Percentiles rank a stretch among this genome's conserved stretches.
These are phyloP conservation scores for Mycetomoellerius zeteki DNA, from an alignment of 1,140 invertebrate species.

Conservation along the genomic window DNA sequence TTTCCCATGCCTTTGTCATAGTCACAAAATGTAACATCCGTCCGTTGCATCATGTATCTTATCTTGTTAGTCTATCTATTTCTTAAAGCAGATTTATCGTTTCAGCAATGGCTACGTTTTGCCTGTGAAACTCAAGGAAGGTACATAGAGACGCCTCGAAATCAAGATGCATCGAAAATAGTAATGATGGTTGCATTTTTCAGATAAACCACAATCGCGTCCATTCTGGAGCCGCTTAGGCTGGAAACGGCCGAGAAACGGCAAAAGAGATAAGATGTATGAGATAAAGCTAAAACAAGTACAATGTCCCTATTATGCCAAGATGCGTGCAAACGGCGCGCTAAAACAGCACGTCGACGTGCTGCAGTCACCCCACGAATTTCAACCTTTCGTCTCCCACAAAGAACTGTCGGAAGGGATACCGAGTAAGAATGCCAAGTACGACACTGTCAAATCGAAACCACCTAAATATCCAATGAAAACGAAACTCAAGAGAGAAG, in stretches of 20 bases:
- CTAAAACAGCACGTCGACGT: neutral
- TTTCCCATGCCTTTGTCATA: constrained; percentile 66
- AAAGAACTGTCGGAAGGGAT: constrained; percentile 78
- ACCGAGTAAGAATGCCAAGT: constrained; percentile 59
- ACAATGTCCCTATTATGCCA: constrained; percentile 68
- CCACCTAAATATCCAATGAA: constrained; percentile 13
- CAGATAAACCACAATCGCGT: constrained; percentile 28
- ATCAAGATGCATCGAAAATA: neutral
- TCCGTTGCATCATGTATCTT: neutral
- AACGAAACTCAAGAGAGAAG: constrained; percentile 40
- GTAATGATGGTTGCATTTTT: neutral
- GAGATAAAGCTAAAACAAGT: constrained; percentile 73
- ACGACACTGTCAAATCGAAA: neutral
- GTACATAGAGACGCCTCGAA: constrained; percentile 50
- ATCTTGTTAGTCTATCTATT: constrained; percentile 32
- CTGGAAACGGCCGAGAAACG: constrained; percentile 71
- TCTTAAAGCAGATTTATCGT: constrained; percentile 40
- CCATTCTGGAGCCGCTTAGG: constrained; percentile 65
- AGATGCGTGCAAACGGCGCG: constrained; percentile 53
- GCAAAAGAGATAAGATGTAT: constrained; percentile 73
- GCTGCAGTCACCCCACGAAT: neutral
- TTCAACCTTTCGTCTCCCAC: constrained; percentile 68
- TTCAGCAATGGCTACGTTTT: constrained; percentile 66
- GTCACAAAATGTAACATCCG: constrained; percentile 70
- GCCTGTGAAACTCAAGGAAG: constrained; percentile 62